Conservation (phyloP, 2,797 vertebrate genomes). For the Psittacula echo region DNA sequence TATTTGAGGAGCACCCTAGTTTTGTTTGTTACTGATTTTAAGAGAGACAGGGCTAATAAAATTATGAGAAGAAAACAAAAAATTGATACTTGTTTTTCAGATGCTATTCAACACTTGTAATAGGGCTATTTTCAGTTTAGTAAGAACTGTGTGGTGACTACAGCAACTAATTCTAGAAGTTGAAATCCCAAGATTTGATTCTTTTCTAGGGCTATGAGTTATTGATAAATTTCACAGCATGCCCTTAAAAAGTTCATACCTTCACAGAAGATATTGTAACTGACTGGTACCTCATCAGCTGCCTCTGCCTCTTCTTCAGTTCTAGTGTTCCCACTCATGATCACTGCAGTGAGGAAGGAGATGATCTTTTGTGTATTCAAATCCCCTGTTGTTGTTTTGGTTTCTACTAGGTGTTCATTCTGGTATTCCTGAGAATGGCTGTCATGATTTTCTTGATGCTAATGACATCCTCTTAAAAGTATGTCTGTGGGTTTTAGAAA, state of each 20-base stretch:
- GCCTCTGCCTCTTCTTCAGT: neutral
- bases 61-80: neutral
- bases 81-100: neutral
- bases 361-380: neutral
- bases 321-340: accelerated
- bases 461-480: neutral
- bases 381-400: neutral
- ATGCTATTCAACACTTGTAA: neutral
- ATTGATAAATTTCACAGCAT: neutral
- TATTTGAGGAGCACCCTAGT: neutral
- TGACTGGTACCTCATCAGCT: neutral
- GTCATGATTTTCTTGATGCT: neutral
- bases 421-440: neutral
- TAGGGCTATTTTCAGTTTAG: neutral
- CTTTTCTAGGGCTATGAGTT: neutral
- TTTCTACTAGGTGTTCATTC: neutral
- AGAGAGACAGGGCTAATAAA: neutral
- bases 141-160: neutral
- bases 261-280: neutral
- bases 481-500: neutral
- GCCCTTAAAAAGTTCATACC: neutral
- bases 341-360: neutral
- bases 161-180: neutral
- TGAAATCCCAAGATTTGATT: neutral
- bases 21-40: neutral